Conservation (phyloP, 2,888 invertebrate species). For the Trichopria drosophilae region DNA sequence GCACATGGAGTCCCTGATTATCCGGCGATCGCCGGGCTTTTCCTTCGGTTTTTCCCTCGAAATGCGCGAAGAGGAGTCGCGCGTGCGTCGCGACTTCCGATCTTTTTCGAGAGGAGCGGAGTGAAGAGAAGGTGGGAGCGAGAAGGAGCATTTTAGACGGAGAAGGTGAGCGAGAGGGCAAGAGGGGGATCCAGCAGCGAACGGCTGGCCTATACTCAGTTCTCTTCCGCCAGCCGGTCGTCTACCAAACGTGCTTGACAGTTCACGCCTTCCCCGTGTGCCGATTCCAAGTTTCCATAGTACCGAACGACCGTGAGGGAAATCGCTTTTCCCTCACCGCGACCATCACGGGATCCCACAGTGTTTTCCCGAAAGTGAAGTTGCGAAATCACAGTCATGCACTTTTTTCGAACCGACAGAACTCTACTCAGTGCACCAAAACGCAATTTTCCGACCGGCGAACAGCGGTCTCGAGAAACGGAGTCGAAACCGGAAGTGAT, state of each 20-base stretch:
- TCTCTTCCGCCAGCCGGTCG: constrained; percentile 54
- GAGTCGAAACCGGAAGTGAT: no score
- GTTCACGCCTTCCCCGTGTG: constrained; percentile 40
- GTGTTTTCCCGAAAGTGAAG: no score
- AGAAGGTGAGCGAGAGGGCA: constrained; percentile 35
- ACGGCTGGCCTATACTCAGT: constrained; percentile 55
- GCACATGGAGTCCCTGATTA: no score
- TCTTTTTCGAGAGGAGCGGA: constrained; percentile 32
- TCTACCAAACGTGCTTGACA: constrained; percentile 42
- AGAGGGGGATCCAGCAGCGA: constrained; percentile 50
- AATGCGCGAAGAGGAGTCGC: constrained; percentile 6
- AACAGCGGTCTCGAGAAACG: no score
- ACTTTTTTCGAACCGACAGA: no score
- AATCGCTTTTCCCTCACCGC: background rate
- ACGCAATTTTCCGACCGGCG: no score
- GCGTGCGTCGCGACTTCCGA: constrained; percentile 30
- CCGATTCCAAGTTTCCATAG: no score
- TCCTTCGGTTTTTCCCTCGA: constrained; percentile 24
- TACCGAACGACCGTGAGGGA: no score
- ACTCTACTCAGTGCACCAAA: no score
- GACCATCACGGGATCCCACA: no score
- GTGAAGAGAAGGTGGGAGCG: constrained; percentile 33
- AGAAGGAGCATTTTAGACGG: constrained; percentile 33
- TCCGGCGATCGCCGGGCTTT: no score
- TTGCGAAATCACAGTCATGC: no score